Conservation (phyloP, 2,797 vertebrate genomes). For the Botia almorhae region DNA sequence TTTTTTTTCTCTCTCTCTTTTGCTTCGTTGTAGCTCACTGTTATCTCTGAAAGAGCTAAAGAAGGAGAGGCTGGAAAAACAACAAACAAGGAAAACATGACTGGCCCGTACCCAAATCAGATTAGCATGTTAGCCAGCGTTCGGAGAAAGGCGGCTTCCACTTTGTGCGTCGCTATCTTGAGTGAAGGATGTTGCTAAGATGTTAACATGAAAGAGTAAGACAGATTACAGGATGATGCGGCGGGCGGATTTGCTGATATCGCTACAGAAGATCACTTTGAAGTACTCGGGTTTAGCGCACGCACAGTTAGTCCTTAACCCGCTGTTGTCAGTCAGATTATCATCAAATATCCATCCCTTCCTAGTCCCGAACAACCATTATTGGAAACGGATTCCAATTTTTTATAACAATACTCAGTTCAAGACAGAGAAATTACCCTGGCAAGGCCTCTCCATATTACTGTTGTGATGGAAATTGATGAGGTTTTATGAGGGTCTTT, state of each 20-base stretch:
- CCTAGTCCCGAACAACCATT: not conserved
- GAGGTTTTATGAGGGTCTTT: conserved; percentile 48
- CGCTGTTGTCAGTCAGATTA: not conserved
- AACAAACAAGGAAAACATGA: conserved; percentile 53
- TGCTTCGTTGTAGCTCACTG: conserved; percentile 52
- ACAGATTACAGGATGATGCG: conserved; percentile 2
- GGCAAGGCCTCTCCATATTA: conserved; percentile 20
- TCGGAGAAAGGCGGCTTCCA: conserved; percentile 23
- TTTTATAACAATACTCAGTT: not conserved
- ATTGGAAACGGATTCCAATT: not conserved
- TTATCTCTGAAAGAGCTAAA: conserved; percentile 45
- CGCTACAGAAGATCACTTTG: conserved; percentile 8
- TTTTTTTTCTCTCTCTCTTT: conserved; percentile 58
- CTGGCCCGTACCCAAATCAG: conserved; percentile 60
- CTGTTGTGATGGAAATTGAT: conserved; percentile 51
- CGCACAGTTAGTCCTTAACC: not conserved
- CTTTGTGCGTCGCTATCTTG: conserved; percentile 30
- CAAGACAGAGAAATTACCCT: conserved; percentile 6
- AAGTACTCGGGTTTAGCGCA: conserved; percentile 3
- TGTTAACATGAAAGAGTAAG: conserved; percentile 30
- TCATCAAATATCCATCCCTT: not conserved
- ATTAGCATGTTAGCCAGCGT: conserved; percentile 55
- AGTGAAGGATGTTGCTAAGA: conserved; percentile 41
- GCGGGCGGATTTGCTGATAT: conserved; percentile 10
- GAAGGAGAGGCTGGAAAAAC: conserved; percentile 38